These are phyloP conservation scores for Leptobrachium leishanense DNA, from an alignment of 2,113 vertebrate species.

Conservation along the genomic window DNA sequence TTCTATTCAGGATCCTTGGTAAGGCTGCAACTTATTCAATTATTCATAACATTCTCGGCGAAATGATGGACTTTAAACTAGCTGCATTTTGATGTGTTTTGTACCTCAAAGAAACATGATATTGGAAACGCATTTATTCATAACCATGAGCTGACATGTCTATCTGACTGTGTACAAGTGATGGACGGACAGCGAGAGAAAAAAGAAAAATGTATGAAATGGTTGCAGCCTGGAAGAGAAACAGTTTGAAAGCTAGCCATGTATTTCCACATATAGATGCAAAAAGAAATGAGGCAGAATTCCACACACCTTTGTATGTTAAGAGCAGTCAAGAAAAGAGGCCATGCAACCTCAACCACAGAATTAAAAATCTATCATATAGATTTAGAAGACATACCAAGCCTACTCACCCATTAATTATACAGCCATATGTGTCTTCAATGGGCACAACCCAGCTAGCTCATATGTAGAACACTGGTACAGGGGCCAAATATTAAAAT, in stretches of 20 bases:
- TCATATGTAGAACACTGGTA: no score
- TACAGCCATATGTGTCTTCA: no score
- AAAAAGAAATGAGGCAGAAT: neutral
- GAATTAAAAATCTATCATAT: no score
- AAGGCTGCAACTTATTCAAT: slow-evolving; percentile 33
- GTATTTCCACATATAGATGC: neutral
- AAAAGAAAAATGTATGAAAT: neutral
- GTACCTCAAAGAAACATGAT: slow-evolving; percentile 36
- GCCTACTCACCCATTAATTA: no score
- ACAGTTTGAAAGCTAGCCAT: neutral
- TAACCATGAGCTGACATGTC: slow-evolving; percentile 35
- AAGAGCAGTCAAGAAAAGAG: neutral
- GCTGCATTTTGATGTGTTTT: slow-evolving; percentile 33
- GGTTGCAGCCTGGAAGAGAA: slow-evolving; percentile 15
- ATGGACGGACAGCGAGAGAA: slow-evolving; percentile 8
- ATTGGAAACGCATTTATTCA: slow-evolving; percentile 40
- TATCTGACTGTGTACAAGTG: slow-evolving; percentile 37
- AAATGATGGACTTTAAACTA: slow-evolving; percentile 41
- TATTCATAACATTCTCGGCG: slow-evolving; percentile 32
- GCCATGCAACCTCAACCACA: no score
- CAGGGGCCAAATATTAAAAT: no score
- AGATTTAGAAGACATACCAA: no score
- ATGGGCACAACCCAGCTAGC: no score
- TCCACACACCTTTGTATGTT: neutral
- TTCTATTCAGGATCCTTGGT: slow-evolving; percentile 10